Evolutionary conservation across 23 tunicate genomes (phyloP).

Genomic region (Trididemnum clinides): DNA sequence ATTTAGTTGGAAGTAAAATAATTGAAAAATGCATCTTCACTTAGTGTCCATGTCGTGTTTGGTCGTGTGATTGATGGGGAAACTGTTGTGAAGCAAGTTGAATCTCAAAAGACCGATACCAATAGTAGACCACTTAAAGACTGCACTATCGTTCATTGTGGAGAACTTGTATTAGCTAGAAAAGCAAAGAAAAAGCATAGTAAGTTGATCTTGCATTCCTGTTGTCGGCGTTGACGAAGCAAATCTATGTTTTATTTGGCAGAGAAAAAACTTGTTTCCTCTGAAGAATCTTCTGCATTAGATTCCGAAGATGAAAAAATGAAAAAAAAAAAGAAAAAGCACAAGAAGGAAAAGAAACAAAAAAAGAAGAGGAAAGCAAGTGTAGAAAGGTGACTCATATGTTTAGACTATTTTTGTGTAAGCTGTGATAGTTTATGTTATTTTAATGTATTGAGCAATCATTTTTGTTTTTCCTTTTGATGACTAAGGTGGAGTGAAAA

Average conservation of each 20-base stretch:
- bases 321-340: constrained; percentile 81
- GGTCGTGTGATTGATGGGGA: constrained; percentile 90
- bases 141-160: constrained; percentile 93
- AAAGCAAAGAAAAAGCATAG: constrained; percentile 69
- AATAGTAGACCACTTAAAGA: constrained; percentile 80
- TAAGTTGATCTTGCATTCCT: not conserved
- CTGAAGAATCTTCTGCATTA: constrained; percentile 41
- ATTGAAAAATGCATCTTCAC: no score
- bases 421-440: no score
- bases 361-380: constrained; percentile 56
- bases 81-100: constrained; percentile 76
- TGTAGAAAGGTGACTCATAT: constrained; percentile 12
- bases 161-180: constrained; percentile 78
- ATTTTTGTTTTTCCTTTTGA: no score
- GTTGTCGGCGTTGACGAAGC: no score
- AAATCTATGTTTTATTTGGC: not conserved
- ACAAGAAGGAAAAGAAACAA: constrained; percentile 68
- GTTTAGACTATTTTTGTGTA: no score
- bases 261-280: constrained; percentile 43
- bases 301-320: constrained; percentile 63
- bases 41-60: constrained; percentile 89
- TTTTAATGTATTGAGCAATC: no score
- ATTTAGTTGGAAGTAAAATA: no score
- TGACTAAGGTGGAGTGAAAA: no score
- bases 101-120: constrained; percentile 80